phyloP scores from a whole-genome alignment of 2,797 vertebrate species.

The Phoebastria nigripes region DNA sequence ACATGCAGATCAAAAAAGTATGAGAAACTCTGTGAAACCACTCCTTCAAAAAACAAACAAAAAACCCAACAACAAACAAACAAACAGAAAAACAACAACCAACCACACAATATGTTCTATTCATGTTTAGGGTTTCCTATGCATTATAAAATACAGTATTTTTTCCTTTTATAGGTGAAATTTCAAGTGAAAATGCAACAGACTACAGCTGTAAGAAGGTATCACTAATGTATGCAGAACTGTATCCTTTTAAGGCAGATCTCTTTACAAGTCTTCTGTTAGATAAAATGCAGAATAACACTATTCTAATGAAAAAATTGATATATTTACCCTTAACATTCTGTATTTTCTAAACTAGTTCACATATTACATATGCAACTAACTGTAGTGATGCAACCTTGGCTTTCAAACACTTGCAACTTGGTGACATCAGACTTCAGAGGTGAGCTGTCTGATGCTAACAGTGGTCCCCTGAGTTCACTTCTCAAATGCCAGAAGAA shows the following conservation, averaged over 20 bases:
- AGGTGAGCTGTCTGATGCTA: not conserved
- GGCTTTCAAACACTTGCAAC: not conserved
- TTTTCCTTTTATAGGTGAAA: not conserved
- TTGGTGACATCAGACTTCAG: not conserved
- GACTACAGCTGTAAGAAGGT: not conserved
- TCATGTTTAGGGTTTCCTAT: not conserved
- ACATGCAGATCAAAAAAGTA: not conserved
- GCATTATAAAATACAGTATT: not conserved
- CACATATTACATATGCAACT: rapidly evolving
- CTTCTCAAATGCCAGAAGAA: not conserved
- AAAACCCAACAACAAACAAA: not conserved
- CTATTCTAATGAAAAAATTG: not conserved
- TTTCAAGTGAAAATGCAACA: not conserved
- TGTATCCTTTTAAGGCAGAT: not conserved
- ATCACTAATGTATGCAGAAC: not conserved
- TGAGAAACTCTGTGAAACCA: not conserved
- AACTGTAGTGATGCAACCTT: not conserved
- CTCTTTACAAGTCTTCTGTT: not conserved
- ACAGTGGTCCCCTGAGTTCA: not conserved
- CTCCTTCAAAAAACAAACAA: not conserved
- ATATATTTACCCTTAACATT: not conserved
- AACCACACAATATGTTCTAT: not conserved
- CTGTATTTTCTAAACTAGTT: not conserved
- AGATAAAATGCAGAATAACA: not conserved
- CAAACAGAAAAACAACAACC: not conserved